These are phyloP conservation scores for Nymphalis urticae DNA, from an alignment of 2,888 invertebrate genomes.

Conservation along the genomic window DNA sequence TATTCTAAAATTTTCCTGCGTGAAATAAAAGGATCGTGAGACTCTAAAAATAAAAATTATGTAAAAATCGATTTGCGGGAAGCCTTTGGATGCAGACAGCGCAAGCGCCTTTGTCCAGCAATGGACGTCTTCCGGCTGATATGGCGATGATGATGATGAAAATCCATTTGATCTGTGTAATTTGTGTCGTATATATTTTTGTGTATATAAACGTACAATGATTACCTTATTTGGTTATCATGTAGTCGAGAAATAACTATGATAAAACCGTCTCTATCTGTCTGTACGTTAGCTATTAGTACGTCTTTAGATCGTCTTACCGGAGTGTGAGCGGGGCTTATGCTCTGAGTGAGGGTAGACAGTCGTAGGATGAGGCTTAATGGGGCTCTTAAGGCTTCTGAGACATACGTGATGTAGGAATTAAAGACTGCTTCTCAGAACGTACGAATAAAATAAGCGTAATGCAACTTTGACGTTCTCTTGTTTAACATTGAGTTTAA, in stretches of 20 bases:
- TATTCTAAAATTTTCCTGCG: too few relatives aligned
- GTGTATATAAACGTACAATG: not conserved
- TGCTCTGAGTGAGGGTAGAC: constrained; percentile 31
- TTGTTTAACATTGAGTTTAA: not conserved
- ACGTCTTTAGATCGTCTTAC: constrained; percentile 11
- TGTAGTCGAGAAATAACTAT: not conserved
- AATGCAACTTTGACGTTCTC: not conserved
- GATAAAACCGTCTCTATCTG: not conserved
- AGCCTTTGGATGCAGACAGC: too few relatives aligned
- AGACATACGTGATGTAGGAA: constrained; percentile 27
- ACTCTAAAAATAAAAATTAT: too few relatives aligned
- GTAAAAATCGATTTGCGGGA: too few relatives aligned
- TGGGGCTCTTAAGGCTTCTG: constrained; percentile 29
- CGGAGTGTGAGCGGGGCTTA: constrained; percentile 22
- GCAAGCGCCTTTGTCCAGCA: too few relatives aligned
- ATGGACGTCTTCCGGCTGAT: too few relatives aligned
- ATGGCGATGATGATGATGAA: too few relatives aligned
- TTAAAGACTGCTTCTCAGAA: constrained; percentile 11
- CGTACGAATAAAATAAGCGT: constrained; percentile 9
- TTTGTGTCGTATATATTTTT: not conserved
- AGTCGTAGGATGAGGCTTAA: constrained; percentile 27
- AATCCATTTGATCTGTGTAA: too few relatives aligned
- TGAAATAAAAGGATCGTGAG: too few relatives aligned
- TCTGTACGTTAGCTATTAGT: constrained; percentile 18
- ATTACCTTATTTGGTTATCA: not conserved